phyloP scores from a whole-genome alignment of 2,888 invertebrate species.

The Alviniconcha strummeri region DNA sequence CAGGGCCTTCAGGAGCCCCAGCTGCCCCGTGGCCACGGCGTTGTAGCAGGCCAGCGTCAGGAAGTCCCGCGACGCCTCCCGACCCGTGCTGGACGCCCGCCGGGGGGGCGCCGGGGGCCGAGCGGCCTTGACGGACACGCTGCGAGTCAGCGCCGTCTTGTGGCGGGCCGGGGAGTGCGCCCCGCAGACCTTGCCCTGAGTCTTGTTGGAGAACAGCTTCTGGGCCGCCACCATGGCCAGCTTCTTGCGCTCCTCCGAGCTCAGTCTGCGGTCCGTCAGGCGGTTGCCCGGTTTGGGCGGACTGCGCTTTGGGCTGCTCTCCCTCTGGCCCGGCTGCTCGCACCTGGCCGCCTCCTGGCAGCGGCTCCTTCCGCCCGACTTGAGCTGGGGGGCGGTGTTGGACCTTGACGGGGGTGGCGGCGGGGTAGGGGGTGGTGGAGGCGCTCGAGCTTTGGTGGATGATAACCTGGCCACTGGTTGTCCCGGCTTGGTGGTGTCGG shows the following conservation, averaged over 20 bases:
- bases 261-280: conserved; percentile 33
- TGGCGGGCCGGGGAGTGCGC: neutral
- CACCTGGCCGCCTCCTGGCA: neutral
- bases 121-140: neutral
- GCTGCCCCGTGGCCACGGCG: conserved; percentile 40
- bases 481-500: neutral
- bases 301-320: neutral
- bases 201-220: neutral
- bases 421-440: neutral
- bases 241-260: conserved; percentile 31
- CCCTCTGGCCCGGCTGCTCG: neutral
- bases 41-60: conserved; percentile 38
- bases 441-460: neutral
- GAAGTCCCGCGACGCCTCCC: conserved; percentile 36
- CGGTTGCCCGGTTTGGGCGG: neutral
- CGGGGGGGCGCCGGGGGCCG: conserved; percentile 17
- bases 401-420: neutral
- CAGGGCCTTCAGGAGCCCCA: conserved; percentile 39
- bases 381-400: neutral
- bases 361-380: neutral
- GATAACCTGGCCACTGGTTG: neutral
- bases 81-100: conserved; percentile 19
- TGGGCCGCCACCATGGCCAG: conserved; percentile 29
- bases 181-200: neutral
- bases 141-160: conserved; percentile 5